A percentile compares a stretch with the other conserved stretches of the same genome.
phyloP scores from a whole-genome alignment of 2,113 vertebrate genomes.

The Strix aluco region DNA sequence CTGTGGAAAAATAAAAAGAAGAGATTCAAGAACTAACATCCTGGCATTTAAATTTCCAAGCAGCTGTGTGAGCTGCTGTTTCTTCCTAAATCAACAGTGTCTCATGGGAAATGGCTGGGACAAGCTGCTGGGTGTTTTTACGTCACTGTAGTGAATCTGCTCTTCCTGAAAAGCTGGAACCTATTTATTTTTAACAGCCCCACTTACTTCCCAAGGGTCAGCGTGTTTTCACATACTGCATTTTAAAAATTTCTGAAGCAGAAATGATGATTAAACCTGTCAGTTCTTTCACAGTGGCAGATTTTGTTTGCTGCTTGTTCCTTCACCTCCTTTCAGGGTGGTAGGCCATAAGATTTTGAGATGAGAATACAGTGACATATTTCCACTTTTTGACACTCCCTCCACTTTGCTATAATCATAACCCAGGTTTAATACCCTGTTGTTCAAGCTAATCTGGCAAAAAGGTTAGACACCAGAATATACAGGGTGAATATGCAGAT shows the following conservation, averaged over 20 bases:
- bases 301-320: neutral
- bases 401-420: neutral
- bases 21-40: neutral
- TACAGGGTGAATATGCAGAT: neutral
- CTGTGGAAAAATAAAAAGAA: neutral
- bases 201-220: constrained; percentile 41
- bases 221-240: constrained; percentile 16
- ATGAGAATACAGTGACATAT: neutral
- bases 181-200: constrained; percentile 64
- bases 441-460: neutral
- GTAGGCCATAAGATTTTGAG: constrained; percentile 3
- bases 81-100: constrained; percentile 33
- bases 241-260: constrained; percentile 43
- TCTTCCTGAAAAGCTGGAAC: constrained; percentile 66
- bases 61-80: constrained; percentile 38
- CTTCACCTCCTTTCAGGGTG: neutral
- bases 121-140: constrained; percentile 64
- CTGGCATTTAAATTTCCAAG: constrained; percentile 52
- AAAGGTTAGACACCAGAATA: neutral
- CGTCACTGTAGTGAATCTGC: constrained; percentile 49
- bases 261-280: neutral
- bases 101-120: constrained; percentile 53
- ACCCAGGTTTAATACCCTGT: neutral
- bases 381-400: neutral
- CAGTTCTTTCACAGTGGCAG: neutral